Conservation (phyloP, 2,888 invertebrate genomes). For the Sclerodermus sp. region DNA sequence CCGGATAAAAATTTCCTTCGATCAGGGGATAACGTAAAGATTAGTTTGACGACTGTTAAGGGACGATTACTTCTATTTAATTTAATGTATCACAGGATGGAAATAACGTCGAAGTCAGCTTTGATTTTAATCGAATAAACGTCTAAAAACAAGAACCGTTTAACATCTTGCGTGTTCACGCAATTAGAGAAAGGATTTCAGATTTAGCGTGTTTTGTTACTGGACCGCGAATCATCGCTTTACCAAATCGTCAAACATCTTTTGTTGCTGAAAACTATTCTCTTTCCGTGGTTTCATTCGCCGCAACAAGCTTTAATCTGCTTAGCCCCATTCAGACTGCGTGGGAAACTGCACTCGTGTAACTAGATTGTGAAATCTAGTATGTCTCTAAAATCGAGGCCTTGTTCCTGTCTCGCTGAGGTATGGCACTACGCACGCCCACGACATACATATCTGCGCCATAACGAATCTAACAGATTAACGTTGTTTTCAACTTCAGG, state of each 20-base stretch:
- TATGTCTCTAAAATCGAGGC: slow-evolving; percentile 39
- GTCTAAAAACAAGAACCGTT: too few relatives aligned
- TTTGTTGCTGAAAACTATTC: slow-evolving; percentile 23
- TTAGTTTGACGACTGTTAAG: too few relatives aligned
- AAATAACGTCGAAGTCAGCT: too few relatives aligned
- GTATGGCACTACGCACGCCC: slow-evolving; percentile 31
- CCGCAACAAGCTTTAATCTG: slow-evolving; percentile 43
- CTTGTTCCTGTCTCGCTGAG: slow-evolving; percentile 38
- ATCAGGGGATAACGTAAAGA: too few relatives aligned
- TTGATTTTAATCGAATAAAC: too few relatives aligned
- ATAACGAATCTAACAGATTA: slow-evolving; percentile 28
- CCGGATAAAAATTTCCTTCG: too few relatives aligned
- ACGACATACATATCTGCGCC: slow-evolving; percentile 26
- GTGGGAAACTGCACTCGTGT: slow-evolving; percentile 41
- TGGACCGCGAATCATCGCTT: slow-evolving; percentile 13
- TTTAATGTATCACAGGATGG: too few relatives aligned
- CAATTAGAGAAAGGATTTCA: slow-evolving; percentile 9
- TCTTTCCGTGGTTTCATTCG: slow-evolving; percentile 26
- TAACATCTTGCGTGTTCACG: background rate
- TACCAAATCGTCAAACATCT: slow-evolving; percentile 25
- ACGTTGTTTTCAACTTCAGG: slow-evolving; percentile 27
- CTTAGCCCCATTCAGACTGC: slow-evolving; percentile 39
- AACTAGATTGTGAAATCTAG: slow-evolving; percentile 37
- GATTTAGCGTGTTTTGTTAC: slow-evolving; percentile 3
- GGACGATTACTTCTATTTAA: too few relatives aligned